Evolutionary conservation across 2,797 vertebrate genomes (phyloP).

Genomic region (Enteromius trimaculatus): DNA sequence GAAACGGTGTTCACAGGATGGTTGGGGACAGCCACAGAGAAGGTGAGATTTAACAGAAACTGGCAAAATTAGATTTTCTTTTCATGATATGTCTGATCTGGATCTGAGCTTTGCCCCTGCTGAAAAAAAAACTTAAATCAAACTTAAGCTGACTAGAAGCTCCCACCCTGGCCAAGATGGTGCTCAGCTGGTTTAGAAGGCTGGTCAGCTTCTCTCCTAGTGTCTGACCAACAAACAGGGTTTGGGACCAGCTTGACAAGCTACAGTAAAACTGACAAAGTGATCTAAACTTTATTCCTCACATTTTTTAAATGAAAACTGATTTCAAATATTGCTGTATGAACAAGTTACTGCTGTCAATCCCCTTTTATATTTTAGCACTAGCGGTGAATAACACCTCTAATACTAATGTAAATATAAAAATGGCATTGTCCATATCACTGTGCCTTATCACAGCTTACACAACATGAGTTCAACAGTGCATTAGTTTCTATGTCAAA

Average conservation of each 20-base stretch:
- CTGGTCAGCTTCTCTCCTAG: not conserved
- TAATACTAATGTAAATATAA: not conserved
- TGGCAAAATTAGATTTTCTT: slow-evolving; percentile 6
- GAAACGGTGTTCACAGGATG: slow-evolving; percentile 76
- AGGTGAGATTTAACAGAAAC: slow-evolving; percentile 59
- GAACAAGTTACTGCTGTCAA: not conserved
- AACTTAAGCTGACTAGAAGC: not conserved
- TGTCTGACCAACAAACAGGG: not conserved
- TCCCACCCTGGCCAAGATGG: not conserved
- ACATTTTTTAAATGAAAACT: not conserved
- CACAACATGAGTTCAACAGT: not conserved
- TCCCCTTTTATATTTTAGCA: not conserved
- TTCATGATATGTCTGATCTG: not conserved
- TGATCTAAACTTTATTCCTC: not conserved
- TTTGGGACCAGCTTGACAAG: not conserved
- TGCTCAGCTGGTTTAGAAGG: not conserved
- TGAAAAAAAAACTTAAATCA: not conserved
- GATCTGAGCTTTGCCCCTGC: not conserved
- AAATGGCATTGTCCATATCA: not conserved
- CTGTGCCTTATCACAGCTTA: not conserved
- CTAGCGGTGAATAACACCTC: not conserved
- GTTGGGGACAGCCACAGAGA: slow-evolving; percentile 57
- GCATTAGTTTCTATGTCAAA: not conserved
- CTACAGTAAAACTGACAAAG: not conserved
- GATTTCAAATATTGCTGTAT: not conserved